Evolutionary conservation across 2,797 vertebrate species (phyloP).

Genomic region (Chlorospingus semifuscus): DNA sequence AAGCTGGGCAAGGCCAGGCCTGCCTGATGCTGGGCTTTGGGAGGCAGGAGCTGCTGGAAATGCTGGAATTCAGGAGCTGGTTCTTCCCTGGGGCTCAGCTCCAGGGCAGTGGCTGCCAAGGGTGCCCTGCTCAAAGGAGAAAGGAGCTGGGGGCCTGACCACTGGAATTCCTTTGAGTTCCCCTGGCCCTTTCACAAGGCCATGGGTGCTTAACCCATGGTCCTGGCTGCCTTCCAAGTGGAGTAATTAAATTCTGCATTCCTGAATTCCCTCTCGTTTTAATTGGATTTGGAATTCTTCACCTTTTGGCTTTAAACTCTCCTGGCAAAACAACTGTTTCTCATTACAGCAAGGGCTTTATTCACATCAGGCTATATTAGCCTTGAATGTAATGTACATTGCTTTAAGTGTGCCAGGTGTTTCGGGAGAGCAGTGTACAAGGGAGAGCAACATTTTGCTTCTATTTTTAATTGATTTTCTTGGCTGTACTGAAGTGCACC

Average conservation of each 20-base stretch:
- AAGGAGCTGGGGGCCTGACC: neutral
- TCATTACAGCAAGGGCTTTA: neutral
- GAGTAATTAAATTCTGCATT: neutral
- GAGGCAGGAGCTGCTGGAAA: neutral
- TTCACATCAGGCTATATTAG: neutral
- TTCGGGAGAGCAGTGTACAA: neutral
- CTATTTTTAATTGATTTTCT: neutral
- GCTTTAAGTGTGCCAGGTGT: neutral
- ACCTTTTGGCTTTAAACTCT: neutral
- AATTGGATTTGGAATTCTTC: slow-evolving; percentile 2
- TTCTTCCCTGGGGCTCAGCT: neutral
- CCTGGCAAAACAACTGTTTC: neutral
- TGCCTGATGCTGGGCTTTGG: neutral
- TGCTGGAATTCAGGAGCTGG: neutral
- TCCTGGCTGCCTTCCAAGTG: neutral
- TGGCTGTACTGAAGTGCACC: neutral
- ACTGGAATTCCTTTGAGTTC: neutral
- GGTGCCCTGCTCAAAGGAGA: neutral
- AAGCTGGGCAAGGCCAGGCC: neutral
- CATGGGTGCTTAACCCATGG: neutral
- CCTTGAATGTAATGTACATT: neutral
- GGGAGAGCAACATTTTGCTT: neutral
- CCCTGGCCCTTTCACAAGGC: neutral
- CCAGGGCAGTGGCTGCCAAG: neutral
- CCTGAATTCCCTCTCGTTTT: neutral